A percentile compares a stretch with the other conserved stretches of the same genome.
Evolutionary conservation across 2,888 invertebrate genomes (phyloP).

Genomic region (Hirtodrosophila cameraria): DNA sequence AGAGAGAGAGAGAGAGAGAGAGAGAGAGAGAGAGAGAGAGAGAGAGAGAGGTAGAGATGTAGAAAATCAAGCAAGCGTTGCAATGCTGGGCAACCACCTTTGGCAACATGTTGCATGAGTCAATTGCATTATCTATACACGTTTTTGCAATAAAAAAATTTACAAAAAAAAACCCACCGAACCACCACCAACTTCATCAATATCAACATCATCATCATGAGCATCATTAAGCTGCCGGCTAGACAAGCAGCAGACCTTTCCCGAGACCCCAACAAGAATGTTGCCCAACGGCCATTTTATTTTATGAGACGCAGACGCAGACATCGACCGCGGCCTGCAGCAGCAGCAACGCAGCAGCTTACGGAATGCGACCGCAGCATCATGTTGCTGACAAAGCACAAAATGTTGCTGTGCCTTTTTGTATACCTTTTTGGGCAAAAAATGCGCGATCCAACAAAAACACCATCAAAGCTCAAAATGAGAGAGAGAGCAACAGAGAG

Average conservation of each 20-base stretch:
- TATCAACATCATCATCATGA: constrained; percentile 8
- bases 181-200: constrained; percentile 16
- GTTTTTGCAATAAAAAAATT: constrained; percentile 3
- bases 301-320: background rate
- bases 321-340: constrained; percentile 1
- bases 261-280: constrained; percentile 43
- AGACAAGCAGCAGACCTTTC: constrained; percentile 65
- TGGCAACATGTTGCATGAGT: constrained; percentile 55
- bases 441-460: constrained; percentile 17
- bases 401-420: constrained; percentile 40
- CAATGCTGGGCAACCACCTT: constrained; percentile 20
- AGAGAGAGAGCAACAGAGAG: background rate
- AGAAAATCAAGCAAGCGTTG: constrained; percentile 34
- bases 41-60: constrained; percentile 1
- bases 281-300: constrained; percentile 46
- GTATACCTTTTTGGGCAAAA: constrained; percentile 16
- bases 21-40: background rate
- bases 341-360: constrained; percentile 16
- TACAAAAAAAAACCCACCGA: constrained; percentile 7
- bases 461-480: constrained; percentile 13
- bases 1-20: background rate
- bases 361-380: constrained; percentile 33
- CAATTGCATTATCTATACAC: constrained; percentile 16
- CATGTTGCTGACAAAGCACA: constrained; percentile 45
- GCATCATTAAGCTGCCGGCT: constrained; percentile 40